phyloP scores from a whole-genome alignment of 2,797 vertebrate genomes.

The Pipistrellus pygmaeus region DNA sequence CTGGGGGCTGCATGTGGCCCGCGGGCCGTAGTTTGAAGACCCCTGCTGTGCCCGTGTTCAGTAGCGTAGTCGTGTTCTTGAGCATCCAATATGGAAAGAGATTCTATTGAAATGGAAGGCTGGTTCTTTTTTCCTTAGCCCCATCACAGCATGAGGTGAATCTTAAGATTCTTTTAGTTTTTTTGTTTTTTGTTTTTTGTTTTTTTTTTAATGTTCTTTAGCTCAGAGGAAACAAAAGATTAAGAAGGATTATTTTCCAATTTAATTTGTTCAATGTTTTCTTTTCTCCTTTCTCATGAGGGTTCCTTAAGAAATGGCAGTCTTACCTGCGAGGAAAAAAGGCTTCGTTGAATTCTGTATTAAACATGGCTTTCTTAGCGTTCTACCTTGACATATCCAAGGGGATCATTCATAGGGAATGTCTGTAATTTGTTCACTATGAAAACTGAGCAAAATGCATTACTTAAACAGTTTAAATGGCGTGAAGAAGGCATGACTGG shows the following conservation, averaged over 20 bases:
- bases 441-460: constrained; percentile 11
- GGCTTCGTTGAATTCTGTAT: constrained; percentile 24
- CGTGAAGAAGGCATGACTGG: not conserved
- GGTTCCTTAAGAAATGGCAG: constrained; percentile 7
- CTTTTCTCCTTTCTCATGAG: constrained; percentile 8
- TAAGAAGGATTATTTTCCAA: not conserved
- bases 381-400: constrained; percentile 33
- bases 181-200: too few relatives aligned
- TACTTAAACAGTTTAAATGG: constrained; percentile 17
- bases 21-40: too few relatives aligned
- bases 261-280: constrained; percentile 24
- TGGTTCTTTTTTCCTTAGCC: constrained; percentile 32
- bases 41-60: not conserved
- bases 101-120: constrained; percentile 40
- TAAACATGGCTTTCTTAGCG: constrained; percentile 31
- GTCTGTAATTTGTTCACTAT: constrained; percentile 26
- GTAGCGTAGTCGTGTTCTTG: not conserved
- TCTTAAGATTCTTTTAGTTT: not conserved
- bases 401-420: not conserved
- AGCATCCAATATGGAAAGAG: constrained; percentile 25
- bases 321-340: constrained; percentile 11
- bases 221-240: constrained; percentile 8
- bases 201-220: constrained; percentile 14
- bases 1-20: too few relatives aligned
- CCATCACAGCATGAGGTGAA: constrained; percentile 7